Percentiles rank a stretch among this genome's conserved stretches.
phyloP scores from a whole-genome alignment of 1,140 invertebrate species.

The Ditylenchus dipsaci region DNA sequence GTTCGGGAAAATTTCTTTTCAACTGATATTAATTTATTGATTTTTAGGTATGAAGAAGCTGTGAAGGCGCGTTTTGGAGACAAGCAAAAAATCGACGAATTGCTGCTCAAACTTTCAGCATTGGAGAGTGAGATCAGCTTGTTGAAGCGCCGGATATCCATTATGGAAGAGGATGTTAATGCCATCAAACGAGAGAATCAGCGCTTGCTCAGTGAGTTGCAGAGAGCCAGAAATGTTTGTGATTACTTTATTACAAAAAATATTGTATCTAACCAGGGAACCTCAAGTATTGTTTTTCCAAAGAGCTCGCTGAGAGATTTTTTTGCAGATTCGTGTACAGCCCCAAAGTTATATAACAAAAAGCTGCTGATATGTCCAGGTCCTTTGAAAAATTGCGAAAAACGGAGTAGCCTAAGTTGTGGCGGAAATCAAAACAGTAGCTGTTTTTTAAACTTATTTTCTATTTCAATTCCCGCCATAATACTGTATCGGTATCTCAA shows the following conservation, averaged over 20 bases:
- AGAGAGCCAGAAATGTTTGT: conserved; percentile 37
- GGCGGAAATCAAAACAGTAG: too few relatives aligned
- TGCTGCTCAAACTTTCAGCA: conserved; percentile 45
- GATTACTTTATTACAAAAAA: neutral
- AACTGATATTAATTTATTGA: neutral
- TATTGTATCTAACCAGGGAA: neutral
- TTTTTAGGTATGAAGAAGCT: conserved; percentile 50
- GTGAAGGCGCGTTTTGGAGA: conserved; percentile 41
- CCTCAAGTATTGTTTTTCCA: too few relatives aligned
- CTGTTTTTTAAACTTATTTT: too few relatives aligned
- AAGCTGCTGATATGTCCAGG: too few relatives aligned
- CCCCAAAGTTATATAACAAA: too few relatives aligned
- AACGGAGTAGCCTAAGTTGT: too few relatives aligned
- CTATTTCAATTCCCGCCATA: too few relatives aligned
- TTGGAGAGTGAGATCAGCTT: conserved; percentile 52
- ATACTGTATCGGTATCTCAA: too few relatives aligned
- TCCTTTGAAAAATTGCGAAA: too few relatives aligned
- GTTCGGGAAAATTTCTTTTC: conserved; percentile 2
- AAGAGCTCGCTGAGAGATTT: too few relatives aligned
- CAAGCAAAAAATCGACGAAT: conserved; percentile 48
- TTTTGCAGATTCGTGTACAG: too few relatives aligned
- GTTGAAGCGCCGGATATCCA: conserved; percentile 50
- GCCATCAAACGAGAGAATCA: conserved; percentile 52
- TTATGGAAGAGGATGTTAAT: conserved; percentile 53
- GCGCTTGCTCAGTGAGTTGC: conserved; percentile 39